Evolutionary conservation across 23 tunicate species (phyloP), one percentile per base, ranked within the genome.

Genomic region (Trididemnum nubilum): DNA sequence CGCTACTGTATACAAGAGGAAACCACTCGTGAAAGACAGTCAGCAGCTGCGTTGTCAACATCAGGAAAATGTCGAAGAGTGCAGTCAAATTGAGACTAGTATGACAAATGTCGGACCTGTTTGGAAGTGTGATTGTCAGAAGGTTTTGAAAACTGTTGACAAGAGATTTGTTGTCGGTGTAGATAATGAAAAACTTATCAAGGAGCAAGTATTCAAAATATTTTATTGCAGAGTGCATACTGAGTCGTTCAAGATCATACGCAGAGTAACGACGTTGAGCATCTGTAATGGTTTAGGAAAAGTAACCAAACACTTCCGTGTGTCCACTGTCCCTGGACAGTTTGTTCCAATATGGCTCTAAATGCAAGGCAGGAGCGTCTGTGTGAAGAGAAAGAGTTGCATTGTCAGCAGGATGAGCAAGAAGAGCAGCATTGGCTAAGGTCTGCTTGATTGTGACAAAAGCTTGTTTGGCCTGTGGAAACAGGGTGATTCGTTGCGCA

Each of bases 321-420:
- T 74, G 12, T 27, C 81, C 88, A 0, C 75, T 61, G n/a, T n/a
- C n/a, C n/a, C n/a, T n/a, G n/a, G 12, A 49, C 60, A 1, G 28
- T 33, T 51, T 84, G 88, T 60, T 84, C 88, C 37, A 84, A 58
- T n/a, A 52, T 24, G 27, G 64, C 88, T 5, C 81, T 81, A 29
- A 82, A 25, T 2, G 86, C 86, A 33, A 31, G 34, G 34, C 31
- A 27, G 78, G 51, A 33, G 86, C 86, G 33, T 82, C 86, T 1
- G 67, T 51, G 65, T 31, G 44, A 22, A 82, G 36, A 0, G 64
- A 52, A 34, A 71, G 71, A 32, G 78, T 22, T 1, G 86, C 86
- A 34, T 71, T 71, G 0, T 36, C 50, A 35, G 18, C 1, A 0
- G 78, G 78, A 51, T 51, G 54, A 50, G 73, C 78, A 33, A 82